Evolutionary conservation across 2,113 vertebrate genomes (phyloP).

Genomic region (Sceloporus undulatus): DNA sequence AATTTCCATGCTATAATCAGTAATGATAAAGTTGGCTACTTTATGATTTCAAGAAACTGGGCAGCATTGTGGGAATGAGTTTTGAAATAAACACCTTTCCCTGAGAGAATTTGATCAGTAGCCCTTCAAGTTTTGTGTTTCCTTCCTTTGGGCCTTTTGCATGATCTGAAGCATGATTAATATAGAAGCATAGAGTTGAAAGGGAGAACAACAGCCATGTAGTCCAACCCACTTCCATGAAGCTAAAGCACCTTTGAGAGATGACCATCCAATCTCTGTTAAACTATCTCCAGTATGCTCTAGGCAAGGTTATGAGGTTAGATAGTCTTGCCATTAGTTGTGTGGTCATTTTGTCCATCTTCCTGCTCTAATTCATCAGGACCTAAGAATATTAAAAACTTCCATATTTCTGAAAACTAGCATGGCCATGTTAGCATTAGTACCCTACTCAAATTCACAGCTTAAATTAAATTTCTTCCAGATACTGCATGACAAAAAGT

Average conservation of each 20-base stretch:
- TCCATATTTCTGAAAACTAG: slow-evolving; percentile 55
- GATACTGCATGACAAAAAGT: slow-evolving; percentile 59
- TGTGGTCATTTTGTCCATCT: background rate
- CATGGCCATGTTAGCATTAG: slow-evolving; percentile 66
- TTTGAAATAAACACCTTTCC: background rate
- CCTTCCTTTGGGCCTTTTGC: background rate
- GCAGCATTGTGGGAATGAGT: background rate
- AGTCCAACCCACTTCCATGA: too few relatives aligned
- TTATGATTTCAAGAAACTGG: background rate
- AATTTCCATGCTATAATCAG: background rate
- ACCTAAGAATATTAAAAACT: slow-evolving; percentile 56
- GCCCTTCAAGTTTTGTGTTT: background rate
- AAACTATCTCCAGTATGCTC: background rate
- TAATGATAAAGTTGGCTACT: background rate
- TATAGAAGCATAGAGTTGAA: too few relatives aligned
- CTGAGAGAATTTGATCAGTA: background rate
- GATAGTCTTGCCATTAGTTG: background rate
- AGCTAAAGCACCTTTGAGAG: too few relatives aligned
- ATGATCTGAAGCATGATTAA: background rate
- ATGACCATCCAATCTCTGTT: too few relatives aligned
- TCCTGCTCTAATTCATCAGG: slow-evolving; percentile 28
- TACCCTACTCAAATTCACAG: slow-evolving; percentile 66
- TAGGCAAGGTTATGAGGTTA: background rate
- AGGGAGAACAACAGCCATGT: too few relatives aligned
- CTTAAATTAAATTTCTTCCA: slow-evolving; percentile 66